Evolutionary conservation across 2,888 invertebrate genomes (phyloP), one percentile per base, ranked within the genome.

Genomic region (Lepetodrilus schrolli): DNA sequence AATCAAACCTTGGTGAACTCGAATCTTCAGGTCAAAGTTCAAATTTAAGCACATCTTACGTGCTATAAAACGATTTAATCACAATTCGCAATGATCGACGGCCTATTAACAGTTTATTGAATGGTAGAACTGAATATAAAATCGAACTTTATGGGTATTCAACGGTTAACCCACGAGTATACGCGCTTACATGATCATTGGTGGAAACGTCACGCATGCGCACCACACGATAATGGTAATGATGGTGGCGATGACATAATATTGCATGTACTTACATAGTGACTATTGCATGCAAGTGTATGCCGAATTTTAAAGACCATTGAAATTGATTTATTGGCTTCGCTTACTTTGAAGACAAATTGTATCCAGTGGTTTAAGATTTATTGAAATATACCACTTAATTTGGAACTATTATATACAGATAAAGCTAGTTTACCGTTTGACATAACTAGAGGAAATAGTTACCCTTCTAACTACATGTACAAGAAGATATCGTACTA

Each of bases 291-390:
- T n/a, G n/a, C n/a, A n/a, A n/a, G n/a, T n/a, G n/a, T n/a, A n/a
- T n/a, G n/a, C n/a, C n/a, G n/a, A n/a, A n/a, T n/a, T n/a, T n/a
- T n/a, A n/a, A n/a, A n/a, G n/a, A 30, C 17, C 17, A 26, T 58
- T 26, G 34, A 34, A 58, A 23, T 17, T 58, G n/a, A n/a, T 58
- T 58, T 58, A 58, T 58, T 4, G 26, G 30, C 17, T 21, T 2
- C 30, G 26, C 17, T 34, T 58, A 17, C 30, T 34, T 58, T 58
- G 26, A 58, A 58, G n/a, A n/a, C 51, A 13, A 58, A 58, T 26
- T 58, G 58, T 58, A 30, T 58, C 58, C 58, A 7, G 17, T 17
- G 58, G 58, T 58, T 58, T 58, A 58, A 58, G n/a, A n/a, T n/a
- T n/a, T n/a, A n/a, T n/a, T n/a, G n/a, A n/a, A n/a, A n/a, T n/a